These are phyloP conservation scores for Sitobion miscanthi DNA, from an alignment of 1,140 invertebrate species.

Conservation along the genomic window DNA sequence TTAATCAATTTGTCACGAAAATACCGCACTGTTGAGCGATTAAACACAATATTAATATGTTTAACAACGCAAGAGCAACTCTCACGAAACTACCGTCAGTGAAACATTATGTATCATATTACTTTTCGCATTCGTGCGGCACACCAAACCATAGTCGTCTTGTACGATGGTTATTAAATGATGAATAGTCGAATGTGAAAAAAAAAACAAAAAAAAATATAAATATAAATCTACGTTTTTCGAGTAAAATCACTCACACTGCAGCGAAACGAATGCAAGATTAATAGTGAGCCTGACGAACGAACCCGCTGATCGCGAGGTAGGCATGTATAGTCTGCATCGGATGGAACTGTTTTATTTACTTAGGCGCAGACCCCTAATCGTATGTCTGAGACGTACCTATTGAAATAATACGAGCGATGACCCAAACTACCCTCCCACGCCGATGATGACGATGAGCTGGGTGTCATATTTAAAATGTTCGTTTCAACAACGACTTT, in stretches of 20 bases:
- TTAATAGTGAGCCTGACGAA: neutral
- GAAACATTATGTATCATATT: neutral
- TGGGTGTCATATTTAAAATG: slow-evolving; percentile 8
- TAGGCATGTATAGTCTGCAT: too few species aligned
- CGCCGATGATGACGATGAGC: neutral
- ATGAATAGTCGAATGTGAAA: neutral
- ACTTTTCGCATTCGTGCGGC: neutral
- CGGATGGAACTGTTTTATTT: slow-evolving; percentile 27
- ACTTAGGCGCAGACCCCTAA: slow-evolving; percentile 19
- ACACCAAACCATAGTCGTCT: neutral
- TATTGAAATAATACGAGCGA: slow-evolving; percentile 25
- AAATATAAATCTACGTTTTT: neutral
- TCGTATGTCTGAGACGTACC: neutral
- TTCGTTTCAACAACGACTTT: neutral
- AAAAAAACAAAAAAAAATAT: neutral
- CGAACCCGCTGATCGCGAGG: neutral
- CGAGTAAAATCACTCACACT: neutral
- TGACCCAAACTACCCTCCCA: neutral
- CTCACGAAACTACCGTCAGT: neutral
- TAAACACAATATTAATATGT: neutral
- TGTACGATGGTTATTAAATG: neutral
- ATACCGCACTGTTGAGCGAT: neutral
- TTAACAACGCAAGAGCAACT: neutral
- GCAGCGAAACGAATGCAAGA: neutral
- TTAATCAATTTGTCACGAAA: neutral